Evolutionary conservation across 2,113 vertebrate species (phyloP), one percentile per base, ranked within the genome.

Genomic region (Sarotherodon lohbergeri): DNA sequence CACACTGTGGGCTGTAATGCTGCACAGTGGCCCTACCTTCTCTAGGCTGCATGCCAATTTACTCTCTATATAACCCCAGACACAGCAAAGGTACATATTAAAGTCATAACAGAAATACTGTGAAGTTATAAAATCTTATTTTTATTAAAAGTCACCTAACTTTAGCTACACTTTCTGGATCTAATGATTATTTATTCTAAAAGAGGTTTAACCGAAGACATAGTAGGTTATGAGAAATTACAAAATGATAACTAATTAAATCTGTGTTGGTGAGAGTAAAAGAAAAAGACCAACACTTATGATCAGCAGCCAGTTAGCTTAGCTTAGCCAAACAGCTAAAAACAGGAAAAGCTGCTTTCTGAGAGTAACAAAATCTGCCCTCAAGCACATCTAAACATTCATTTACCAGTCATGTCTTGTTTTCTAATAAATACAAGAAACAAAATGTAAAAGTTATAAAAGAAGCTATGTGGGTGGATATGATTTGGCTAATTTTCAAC

Each of bases 21-120:
- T 73, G 80, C 43, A 9, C 2, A n/a, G 93, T 81, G 83, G 85
- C 86, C 88, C 90, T 90, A 84, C 87, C 88, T 91, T 89, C 46
- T 11, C 66, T 83, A 68, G 59, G 43, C 85, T 73, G 14, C 27
- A 50, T 78, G 4, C 27, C 46, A 78, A 78, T 50, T 78, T 52
- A 78, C 73, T 86, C 50, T 71, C 39, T 81, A 41, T 50, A 86
- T 78, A 46, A 89, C 68, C 41, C 39, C 48, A 88, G 24, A 54
- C 19, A 46, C 48, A 32, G 48, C 14, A 82, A 56, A 71, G 22
- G 19, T 22, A 55, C 41, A 78, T 34, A 57, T 55, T 56, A 17
- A 68, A 34, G 29, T 63, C 4, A 48, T 17, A 50, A 56, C 7
- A 34, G n/a, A n/a, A 34, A 48, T 17, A n/a, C 5, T 63, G 12